These are phyloP conservation scores for Leuciscus waleckii DNA, from an alignment of 2,797 vertebrate genomes.

Conservation along the genomic window DNA sequence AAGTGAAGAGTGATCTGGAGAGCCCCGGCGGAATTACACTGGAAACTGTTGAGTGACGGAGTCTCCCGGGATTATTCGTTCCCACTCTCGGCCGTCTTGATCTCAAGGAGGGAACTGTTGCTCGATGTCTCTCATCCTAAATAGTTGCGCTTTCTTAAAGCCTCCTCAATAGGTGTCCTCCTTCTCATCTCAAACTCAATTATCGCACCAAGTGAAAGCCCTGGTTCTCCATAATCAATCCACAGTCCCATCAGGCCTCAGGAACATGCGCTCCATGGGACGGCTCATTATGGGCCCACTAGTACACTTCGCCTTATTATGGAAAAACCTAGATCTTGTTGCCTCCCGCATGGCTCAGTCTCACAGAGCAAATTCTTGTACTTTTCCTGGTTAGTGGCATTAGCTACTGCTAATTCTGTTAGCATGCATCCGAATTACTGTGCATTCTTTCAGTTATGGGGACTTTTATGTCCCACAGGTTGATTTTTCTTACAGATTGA, in stretches of 20 bases:
- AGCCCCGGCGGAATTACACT: constrained; percentile 68
- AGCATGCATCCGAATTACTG: constrained; percentile 65
- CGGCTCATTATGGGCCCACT: constrained; percentile 24
- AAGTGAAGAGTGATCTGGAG: constrained; percentile 70
- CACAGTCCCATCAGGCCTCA: constrained; percentile 7
- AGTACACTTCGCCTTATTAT: constrained; percentile 26
- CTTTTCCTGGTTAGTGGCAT: not conserved
- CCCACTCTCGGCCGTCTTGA: constrained; percentile 63
- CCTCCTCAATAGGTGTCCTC: constrained; percentile 40
- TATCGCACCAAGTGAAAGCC: constrained; percentile 32
- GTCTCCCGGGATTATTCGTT: constrained; percentile 67
- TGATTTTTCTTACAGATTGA: not conserved
- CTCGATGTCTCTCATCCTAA: constrained; percentile 41
- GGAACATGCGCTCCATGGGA: constrained; percentile 15
- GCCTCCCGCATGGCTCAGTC: not conserved
- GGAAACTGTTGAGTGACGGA: constrained; percentile 54
- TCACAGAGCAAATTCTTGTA: constrained; percentile 15
- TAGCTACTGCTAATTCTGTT: not conserved
- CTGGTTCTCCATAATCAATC: constrained; percentile 40
- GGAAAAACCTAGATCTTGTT: constrained; percentile 25
- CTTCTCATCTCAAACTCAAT: constrained; percentile 40
- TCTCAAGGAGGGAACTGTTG: constrained; percentile 52
- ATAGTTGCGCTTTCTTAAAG: constrained; percentile 59
- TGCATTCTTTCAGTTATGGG: not conserved
- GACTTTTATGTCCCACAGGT: not conserved